phyloP scores from a whole-genome alignment of 2,797 vertebrate species.

The Erethizon dorsatum region DNA sequence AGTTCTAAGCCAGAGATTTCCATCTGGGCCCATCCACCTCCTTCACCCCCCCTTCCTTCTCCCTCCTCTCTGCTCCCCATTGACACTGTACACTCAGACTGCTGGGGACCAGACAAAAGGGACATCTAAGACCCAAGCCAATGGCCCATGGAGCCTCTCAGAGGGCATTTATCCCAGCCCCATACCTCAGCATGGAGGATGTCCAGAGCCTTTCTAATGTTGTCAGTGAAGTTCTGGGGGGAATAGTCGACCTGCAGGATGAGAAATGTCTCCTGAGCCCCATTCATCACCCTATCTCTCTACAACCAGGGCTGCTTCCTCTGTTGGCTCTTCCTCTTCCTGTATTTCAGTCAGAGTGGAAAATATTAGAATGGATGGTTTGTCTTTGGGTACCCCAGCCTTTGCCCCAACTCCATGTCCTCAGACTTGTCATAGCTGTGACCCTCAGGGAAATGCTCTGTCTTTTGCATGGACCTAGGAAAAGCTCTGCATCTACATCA shows the following conservation, averaged over 20 bases:
- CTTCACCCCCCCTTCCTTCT: background rate
- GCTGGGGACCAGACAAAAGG: background rate
- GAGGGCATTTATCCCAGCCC: rapidly evolving
- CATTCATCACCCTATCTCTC: background rate
- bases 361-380: background rate
- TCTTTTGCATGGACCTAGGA: background rate
- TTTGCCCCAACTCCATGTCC: rapidly evolving
- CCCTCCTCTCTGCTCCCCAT: background rate
- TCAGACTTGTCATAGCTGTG: background rate
- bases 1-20: background rate
- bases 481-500: background rate
- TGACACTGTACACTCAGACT: background rate
- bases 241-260: slow-evolving; percentile 84
- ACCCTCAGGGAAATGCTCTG: background rate
- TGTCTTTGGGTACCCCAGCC: background rate
- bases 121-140: background rate
- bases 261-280: slow-evolving; percentile 27
- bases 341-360: background rate
- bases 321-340: background rate
- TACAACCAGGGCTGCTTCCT: background rate
- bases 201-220: slow-evolving; percentile 87
- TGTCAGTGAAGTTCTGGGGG: slow-evolving; percentile 87
- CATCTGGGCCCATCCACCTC: background rate
- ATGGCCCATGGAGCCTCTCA: background rate
- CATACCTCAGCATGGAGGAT: slow-evolving; percentile 90